Base-by-base conservation (phyloP, 2,113 vertebrate genomes). In the Promerops cafer region DNA sequence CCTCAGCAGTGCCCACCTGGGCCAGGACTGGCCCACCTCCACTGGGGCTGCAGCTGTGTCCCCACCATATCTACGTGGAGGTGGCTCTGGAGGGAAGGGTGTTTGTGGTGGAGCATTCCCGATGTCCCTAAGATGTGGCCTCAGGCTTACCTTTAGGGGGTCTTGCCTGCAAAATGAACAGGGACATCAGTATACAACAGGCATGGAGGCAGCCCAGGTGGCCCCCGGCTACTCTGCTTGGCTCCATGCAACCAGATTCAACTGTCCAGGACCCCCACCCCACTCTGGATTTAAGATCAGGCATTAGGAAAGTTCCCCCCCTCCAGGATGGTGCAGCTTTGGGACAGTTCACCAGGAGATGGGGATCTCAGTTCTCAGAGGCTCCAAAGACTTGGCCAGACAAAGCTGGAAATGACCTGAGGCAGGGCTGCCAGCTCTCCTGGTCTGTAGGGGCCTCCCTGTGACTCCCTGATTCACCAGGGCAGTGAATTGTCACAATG, bases 111-210 rank as follows among this genome's bases (percentile, higher is more conserved):
- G 54, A 69, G 47, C 8, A 8, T 20, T 76, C 59, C 59, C 0
- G 0, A 17, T 1, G 11, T 49, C 50, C 42, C 60, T 88, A 61
- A 16, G 79, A 42, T 77, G 88, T 2, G 3, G 59, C 47, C n/a
- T 95, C 37, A 0, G 40, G 65, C 66, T 96, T 77, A 37, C 69
- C 49, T 93, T 96, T 96, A 12, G 96, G 96, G 17, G 97, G 96
- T 42, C 95, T 96, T 47, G 81, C 97, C 97, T 97, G 85, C 10
- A 54, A 75, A 83, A 66, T 7, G 33, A 81, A 90, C 21, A 40
- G 23, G 18, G 35, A 11, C 17, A 45, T 56, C 31, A n/a, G 20
- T 8, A 6, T 7, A 7, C 11, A 7, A 30, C 21, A 47, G 60
- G 14, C 24, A 61, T 14, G 7, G 13, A 44, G 33, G 5, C 27